phyloP scores from a whole-genome alignment of 2,797 vertebrate species.

The Chelmon rostratus region DNA sequence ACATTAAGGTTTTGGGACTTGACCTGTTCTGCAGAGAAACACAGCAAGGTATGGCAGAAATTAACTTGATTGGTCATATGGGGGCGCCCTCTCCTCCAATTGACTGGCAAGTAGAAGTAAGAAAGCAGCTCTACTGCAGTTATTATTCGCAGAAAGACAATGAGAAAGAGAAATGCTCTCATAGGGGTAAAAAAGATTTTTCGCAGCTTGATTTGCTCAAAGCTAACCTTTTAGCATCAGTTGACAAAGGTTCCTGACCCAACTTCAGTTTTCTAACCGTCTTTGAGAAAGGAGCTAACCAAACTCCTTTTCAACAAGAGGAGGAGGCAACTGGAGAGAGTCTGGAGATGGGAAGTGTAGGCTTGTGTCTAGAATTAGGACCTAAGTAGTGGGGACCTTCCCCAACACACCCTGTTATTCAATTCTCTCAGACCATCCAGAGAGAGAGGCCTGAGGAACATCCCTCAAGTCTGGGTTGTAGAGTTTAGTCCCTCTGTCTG shows the following conservation, averaged over 20 bases:
- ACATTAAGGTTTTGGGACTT: constrained; percentile 1
- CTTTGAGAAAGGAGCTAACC: constrained; percentile 17
- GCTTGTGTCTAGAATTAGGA: constrained; percentile 50
- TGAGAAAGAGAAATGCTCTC: constrained; percentile 64
- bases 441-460: constrained; percentile 58
- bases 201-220: constrained; percentile 57
- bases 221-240: constrained; percentile 54
- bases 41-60: constrained; percentile 18
- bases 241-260: constrained; percentile 55
- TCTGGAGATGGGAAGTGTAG: constrained; percentile 30
- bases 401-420: constrained; percentile 72
- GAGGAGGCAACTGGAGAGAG: constrained; percentile 33
- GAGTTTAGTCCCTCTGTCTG: constrained; percentile 71
- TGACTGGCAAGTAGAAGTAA: constrained; percentile 28
- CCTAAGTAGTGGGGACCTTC: constrained; percentile 56
- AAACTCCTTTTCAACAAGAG: constrained; percentile 35
- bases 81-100: constrained; percentile 74
- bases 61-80: constrained; percentile 63
- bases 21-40: constrained; percentile 14
- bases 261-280: constrained; percentile 18
- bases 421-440: constrained; percentile 65
- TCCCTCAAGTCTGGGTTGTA: constrained; percentile 58
- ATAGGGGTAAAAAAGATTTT: constrained; percentile 64
- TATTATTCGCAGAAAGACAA: constrained; percentile 64
- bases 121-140: constrained; percentile 42